Conservation (phyloP, 2,113 vertebrate species). For the Actinemys pallida region DNA sequence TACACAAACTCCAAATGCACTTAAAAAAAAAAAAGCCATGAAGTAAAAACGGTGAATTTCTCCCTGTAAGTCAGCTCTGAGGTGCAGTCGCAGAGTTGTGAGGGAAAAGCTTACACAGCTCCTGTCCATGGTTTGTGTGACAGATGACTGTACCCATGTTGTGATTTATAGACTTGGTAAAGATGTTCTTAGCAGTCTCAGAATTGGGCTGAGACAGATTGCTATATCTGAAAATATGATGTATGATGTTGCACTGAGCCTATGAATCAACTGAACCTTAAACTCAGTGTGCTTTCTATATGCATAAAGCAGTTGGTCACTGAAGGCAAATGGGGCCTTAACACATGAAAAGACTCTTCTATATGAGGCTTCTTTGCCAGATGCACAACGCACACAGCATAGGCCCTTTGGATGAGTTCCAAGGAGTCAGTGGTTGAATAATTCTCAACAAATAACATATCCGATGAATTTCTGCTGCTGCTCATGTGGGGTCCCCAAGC, state of each 20-base stretch:
- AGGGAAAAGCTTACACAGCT: background rate
- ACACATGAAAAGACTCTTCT: slow-evolving; percentile 31
- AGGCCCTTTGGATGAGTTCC: slow-evolving; percentile 44
- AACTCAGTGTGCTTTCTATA: slow-evolving; percentile 25
- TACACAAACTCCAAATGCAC: background rate
- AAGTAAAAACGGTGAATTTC: background rate
- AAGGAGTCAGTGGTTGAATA: slow-evolving; percentile 18
- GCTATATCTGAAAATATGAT: slow-evolving; percentile 44
- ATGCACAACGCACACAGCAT: background rate
- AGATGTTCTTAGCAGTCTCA: background rate
- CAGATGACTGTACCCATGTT: background rate
- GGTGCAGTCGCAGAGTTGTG: background rate
- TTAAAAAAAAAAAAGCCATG: background rate
- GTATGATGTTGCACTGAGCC: slow-evolving; percentile 28
- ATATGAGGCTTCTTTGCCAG: slow-evolving; percentile 20
- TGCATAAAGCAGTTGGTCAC: background rate
- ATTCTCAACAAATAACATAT: slow-evolving; percentile 10
- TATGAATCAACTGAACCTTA: slow-evolving; percentile 10
- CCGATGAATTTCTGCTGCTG: slow-evolving; percentile 36
- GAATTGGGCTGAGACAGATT: slow-evolving; percentile 33
- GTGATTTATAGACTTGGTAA: slow-evolving; percentile 20
- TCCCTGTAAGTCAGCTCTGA: background rate
- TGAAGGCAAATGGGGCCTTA: slow-evolving; percentile 47
- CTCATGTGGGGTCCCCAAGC: slow-evolving; percentile 23
- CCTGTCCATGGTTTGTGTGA: background rate